A percentile compares a stretch with the other conserved stretches of the same genome.
These are phyloP conservation scores for Mylabris sibirica DNA, from an alignment of 2,888 invertebrate species.

Conservation along the genomic window DNA sequence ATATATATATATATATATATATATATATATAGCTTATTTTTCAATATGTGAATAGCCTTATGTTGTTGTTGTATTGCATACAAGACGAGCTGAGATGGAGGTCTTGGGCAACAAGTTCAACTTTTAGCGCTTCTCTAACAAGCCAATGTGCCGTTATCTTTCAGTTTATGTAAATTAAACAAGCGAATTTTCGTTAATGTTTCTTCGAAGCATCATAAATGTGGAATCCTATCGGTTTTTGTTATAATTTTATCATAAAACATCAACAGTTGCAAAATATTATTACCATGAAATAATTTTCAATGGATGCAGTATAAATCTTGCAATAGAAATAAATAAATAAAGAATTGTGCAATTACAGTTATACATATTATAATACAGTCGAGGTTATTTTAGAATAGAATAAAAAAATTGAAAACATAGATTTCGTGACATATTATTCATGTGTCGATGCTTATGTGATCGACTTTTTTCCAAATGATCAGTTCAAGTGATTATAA, in stretches of 20 bases:
- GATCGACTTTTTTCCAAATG: neutral
- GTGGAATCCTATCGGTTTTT: neutral
- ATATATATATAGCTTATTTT: neutral
- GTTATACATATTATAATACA: slow-evolving; percentile 9
- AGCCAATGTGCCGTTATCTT: slow-evolving; percentile 12
- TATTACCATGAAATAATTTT: slow-evolving; percentile 21
- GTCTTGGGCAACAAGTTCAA: slow-evolving; percentile 12
- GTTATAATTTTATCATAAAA: neutral
- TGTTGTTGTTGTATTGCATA: slow-evolving; percentile 4
- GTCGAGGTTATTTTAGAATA: slow-evolving; percentile 20
- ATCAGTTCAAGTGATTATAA: neutral
- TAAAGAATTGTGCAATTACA: slow-evolving; percentile 28
- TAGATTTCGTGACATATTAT: slow-evolving; percentile 10
- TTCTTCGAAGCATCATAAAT: neutral
- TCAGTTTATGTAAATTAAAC: slow-evolving; percentile 6
- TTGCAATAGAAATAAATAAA: slow-evolving; percentile 27
- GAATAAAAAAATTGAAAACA: slow-evolving; percentile 22
- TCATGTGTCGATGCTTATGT: neutral
- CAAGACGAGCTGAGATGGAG: neutral
- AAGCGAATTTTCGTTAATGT: slow-evolving; percentile 6
- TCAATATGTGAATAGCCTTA: slow-evolving; percentile 2
- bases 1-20: too few relatives aligned
- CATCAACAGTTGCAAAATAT: slow-evolving; percentile 23
- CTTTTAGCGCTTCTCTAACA: slow-evolving; percentile 10
- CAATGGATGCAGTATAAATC: slow-evolving; percentile 24